A percentile compares a stretch with the other conserved stretches of the same genome.
These are phyloP conservation scores for Decapterus maruadsi DNA, from an alignment of 2,797 vertebrate species.

Conservation along the genomic window DNA sequence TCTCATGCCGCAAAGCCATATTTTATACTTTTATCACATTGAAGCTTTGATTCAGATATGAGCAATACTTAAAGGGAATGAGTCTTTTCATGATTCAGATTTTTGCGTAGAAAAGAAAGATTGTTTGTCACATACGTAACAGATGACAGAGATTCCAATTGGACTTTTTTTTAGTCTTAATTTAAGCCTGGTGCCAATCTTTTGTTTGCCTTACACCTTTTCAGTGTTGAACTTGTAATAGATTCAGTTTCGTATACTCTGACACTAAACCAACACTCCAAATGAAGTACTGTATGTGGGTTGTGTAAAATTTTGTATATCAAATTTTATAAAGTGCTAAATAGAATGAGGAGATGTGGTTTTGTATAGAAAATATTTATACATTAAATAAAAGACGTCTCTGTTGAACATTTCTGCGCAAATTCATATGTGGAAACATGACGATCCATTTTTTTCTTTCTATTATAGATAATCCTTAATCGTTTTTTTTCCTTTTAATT, in stretches of 20 bases:
- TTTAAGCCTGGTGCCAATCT: slow-evolving; percentile 49
- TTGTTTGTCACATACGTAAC: not conserved
- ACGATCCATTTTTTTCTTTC: not conserved
- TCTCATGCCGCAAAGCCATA: slow-evolving; percentile 16
- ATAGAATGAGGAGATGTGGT: slow-evolving; percentile 17
- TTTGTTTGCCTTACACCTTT: slow-evolving; percentile 35
- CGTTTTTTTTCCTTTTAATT: no score
- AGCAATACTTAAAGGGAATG: slow-evolving; percentile 42
- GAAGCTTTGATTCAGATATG: not conserved
- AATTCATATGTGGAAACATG: not conserved
- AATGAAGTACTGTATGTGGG: slow-evolving; percentile 36
- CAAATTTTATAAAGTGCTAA: slow-evolving; percentile 47
- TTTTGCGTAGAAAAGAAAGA: not conserved
- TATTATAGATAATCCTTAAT: no score
- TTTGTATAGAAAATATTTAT: slow-evolving; percentile 75
- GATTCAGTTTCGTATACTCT: slow-evolving; percentile 29
- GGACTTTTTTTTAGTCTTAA: slow-evolving; percentile 10
- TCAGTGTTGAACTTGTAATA: slow-evolving; percentile 23
- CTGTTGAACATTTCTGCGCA: not conserved
- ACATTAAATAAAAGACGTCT: slow-evolving; percentile 63
- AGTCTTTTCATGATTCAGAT: not conserved
- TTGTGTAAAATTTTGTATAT: slow-evolving; percentile 60
- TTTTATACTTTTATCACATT: not conserved
- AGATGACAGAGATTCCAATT: slow-evolving; percentile 7
- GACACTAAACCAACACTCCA: slow-evolving; percentile 20